phyloP scores from a whole-genome alignment of 2,888 invertebrate genomes.

The Heteromyza rotundicornis region DNA sequence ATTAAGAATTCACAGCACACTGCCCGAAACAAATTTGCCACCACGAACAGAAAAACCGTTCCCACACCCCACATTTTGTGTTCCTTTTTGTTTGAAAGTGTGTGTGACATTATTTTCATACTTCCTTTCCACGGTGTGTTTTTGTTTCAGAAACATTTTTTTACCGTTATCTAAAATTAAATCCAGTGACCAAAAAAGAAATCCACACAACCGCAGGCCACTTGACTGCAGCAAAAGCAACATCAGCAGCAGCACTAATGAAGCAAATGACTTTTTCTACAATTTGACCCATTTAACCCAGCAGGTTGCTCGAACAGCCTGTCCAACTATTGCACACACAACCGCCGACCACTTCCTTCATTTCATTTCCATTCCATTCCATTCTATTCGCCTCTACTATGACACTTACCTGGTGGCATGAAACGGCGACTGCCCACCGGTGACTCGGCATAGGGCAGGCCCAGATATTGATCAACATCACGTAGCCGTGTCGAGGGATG shows the following conservation, averaged over 20 bases:
- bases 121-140: not conserved
- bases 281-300: too few species aligned
- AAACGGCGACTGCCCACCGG: constrained; percentile 78
- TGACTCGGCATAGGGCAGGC: constrained; percentile 83
- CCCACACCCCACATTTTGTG: too few species aligned
- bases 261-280: constrained; percentile 2
- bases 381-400: not conserved
- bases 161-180: constrained; percentile 19
- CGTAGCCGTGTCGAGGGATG: constrained; percentile 68
- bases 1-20: too few species aligned
- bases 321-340: too few species aligned
- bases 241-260: constrained; percentile 3
- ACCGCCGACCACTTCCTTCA: too few species aligned
- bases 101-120: too few species aligned
- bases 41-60: too few species aligned
- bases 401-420: constrained; percentile 77
- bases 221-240: not conserved
- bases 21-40: too few species aligned
- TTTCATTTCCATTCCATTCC: not conserved
- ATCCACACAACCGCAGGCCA: not conserved
- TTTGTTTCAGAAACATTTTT: not conserved
- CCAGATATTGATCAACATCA: constrained; percentile 76
- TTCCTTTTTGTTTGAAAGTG: too few species aligned
- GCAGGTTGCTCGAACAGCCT: too few species aligned
- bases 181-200: constrained; percentile 3